Percentiles rank a stretch among this genome's conserved stretches.
Evolutionary conservation across 2,797 vertebrate genomes (phyloP).

Genomic region (Limnodromus scolopaceus): DNA sequence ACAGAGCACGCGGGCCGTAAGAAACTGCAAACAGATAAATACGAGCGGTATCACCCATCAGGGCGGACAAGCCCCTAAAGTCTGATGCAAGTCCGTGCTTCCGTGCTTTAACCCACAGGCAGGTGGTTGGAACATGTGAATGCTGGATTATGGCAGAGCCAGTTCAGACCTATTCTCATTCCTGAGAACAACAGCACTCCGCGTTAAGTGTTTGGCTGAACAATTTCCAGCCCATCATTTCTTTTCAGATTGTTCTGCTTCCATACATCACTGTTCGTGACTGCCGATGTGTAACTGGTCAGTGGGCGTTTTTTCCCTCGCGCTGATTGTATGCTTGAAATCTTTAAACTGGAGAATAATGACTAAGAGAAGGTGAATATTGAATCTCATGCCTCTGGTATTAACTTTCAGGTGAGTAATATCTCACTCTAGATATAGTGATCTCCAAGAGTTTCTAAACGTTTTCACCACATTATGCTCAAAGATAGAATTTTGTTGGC

Average conservation of each 20-base stretch:
- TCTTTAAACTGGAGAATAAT: neutral
- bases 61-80: neutral
- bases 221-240: neutral
- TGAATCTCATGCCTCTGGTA: neutral
- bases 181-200: neutral
- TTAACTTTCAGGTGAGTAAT: neutral
- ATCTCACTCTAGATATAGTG: neutral
- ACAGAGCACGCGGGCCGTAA: neutral
- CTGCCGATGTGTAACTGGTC: neutral
- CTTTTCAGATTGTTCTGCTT: neutral
- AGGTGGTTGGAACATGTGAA: neutral
- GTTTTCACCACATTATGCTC: neutral
- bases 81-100: neutral
- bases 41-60: neutral
- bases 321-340: neutral
- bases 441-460: neutral
- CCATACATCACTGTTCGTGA: neutral
- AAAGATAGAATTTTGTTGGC: neutral
- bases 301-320: neutral
- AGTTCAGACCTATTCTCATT: neutral
- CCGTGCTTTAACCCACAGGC: neutral
- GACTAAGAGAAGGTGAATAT: neutral
- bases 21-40: neutral
- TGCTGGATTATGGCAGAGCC: neutral
- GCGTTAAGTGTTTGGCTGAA: neutral